Base-by-base conservation (phyloP, 2,797 vertebrate species). In the Cyclopterus lumpus region DNA sequence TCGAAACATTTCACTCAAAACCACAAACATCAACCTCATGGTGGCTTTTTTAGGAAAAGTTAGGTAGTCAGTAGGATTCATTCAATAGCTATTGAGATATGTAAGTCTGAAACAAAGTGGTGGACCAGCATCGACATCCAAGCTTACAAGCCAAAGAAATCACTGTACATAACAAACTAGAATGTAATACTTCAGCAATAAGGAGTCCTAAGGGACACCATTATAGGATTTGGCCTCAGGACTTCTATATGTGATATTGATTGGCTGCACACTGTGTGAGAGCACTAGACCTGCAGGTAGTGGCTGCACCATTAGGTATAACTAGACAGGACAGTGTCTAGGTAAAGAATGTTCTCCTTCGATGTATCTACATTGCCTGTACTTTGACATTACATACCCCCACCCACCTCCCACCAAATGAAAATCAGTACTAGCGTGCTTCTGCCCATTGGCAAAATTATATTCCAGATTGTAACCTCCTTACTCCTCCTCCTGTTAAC, bases 231-330 rank as follows among this genome's bases (percentile, higher is more conserved):
- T 70, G 2, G 53, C 54, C 66, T 44, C 42, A 24, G 57, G 49
- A 73, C 75, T 53, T 83, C 3, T 67, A 32, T 75, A 28, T 48
- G 49, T 71, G 68, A 70, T 77, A 82, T 78, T 4, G 67, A 83
- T 66, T 77, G 36, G 53, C 69, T 77, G 54, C 26, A 67, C n/a
- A 49, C 54, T 44, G 64, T 40, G 38, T 40, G 38, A 40, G 38
- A 40, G 38, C 38, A 40, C 11, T 38, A 40, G 38, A 12, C 24
- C 26, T 49, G 42, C 28, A 55, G 67, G 36, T 46, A 44, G 66
- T 51, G 57, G 51, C 12, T 42, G 60, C 44, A 49, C 22, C 38
- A 54, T 64, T 70, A 58, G 68, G 28, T n/a, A 70, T 72, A 86
- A 79, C 54, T 8, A 57, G 53, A 66, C 57, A 59, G 38, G 48